These are phyloP conservation scores for Phyto melanocephala DNA, from an alignment of 2,888 invertebrate genomes.

Conservation along the genomic window DNA sequence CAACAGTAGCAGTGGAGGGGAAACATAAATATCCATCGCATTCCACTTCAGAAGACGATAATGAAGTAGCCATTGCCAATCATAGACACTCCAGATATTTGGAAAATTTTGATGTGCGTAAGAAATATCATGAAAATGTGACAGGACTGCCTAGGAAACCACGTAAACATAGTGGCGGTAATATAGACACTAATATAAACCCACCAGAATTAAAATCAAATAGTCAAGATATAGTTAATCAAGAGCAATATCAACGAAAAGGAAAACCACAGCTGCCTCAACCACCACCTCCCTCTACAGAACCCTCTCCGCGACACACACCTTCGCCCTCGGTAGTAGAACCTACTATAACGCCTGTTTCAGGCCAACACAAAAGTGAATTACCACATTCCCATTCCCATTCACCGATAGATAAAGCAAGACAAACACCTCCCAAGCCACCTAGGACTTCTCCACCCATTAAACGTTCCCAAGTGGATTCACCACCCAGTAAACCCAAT, in stretches of 20 bases:
- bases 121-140: conserved; percentile 75
- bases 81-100: conserved; percentile 77
- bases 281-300: conserved; percentile 66
- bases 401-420: conserved; percentile 66
- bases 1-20: conserved; percentile 61
- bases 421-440: conserved; percentile 68
- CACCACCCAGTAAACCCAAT: conserved; percentile 27
- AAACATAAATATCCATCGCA: conserved; percentile 69
- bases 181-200: conserved; percentile 57
- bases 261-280: conserved; percentile 70
- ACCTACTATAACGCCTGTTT: conserved; percentile 62
- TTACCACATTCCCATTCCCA: conserved; percentile 67
- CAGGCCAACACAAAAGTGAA: conserved; percentile 62
- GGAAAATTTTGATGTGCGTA: conserved; percentile 78
- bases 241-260: conserved; percentile 66
- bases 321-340: conserved; percentile 67
- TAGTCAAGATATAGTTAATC: conserved; percentile 31
- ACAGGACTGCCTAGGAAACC: conserved; percentile 61
- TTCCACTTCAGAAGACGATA: conserved; percentile 76
- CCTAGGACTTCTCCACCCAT: conserved; percentile 68
- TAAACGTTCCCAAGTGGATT: conserved; percentile 53
- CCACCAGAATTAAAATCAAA: conserved; percentile 55
- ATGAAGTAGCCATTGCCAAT: conserved; percentile 67
- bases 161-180: conserved; percentile 70
- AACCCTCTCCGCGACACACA: conserved; percentile 64